Conservation (phyloP, 1,140 invertebrate species). For the Oscheius sp. region DNA sequence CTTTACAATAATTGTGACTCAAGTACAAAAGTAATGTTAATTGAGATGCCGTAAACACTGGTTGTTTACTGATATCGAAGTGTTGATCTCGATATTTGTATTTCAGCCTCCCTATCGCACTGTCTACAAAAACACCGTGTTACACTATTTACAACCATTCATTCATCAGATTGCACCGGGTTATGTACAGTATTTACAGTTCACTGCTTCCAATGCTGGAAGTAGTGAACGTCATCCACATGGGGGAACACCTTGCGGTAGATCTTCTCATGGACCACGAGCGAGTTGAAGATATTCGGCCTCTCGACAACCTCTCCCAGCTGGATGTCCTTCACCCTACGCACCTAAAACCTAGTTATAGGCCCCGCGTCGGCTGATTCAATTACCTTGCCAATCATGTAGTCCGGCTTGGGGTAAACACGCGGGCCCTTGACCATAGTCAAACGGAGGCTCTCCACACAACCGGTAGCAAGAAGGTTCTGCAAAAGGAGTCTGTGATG, state of each 20-base stretch:
- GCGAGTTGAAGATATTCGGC: slow-evolving; percentile 3
- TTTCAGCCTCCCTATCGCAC: no score
- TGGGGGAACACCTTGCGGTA: slow-evolving; percentile 23
- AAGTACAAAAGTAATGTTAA: no score
- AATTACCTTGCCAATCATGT: slow-evolving; percentile 23
- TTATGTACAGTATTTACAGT: slow-evolving; percentile 6
- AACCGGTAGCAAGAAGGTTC: background rate
- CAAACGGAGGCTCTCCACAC: slow-evolving; percentile 11
- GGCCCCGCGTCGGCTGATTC: background rate
- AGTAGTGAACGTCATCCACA: slow-evolving; percentile 4
- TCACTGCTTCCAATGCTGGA: slow-evolving; percentile 15
- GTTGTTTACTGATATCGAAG: no score
- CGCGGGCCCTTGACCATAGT: slow-evolving; percentile 14
- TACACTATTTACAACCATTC: background rate
- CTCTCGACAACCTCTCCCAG: slow-evolving; percentile 19
- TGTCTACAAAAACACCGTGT: no score
- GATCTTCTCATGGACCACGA: slow-evolving; percentile 6
- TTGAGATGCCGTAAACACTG: no score
- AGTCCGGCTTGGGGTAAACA: background rate
- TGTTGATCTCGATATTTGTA: no score
- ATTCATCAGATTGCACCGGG: slow-evolving; percentile 12
- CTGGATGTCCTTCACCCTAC: background rate
- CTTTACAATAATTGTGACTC: no score
- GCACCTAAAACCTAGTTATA: no score
- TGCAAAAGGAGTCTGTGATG: background rate